Evolutionary conservation across 2,888 invertebrate genomes (phyloP).

Genomic region (Scaptomyza reducta): DNA sequence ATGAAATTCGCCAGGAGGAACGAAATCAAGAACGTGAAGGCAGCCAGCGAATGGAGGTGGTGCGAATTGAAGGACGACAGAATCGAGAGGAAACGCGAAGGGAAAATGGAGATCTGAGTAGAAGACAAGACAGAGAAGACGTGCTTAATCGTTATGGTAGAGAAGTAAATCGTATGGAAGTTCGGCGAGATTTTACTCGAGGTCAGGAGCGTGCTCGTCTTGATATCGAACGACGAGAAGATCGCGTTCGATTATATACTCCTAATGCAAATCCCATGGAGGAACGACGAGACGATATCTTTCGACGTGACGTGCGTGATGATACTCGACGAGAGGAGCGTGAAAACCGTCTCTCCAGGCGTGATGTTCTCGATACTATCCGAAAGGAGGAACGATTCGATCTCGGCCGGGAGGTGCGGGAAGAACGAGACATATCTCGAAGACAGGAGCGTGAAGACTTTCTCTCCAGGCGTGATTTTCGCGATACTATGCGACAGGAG

Average conservation of each 20-base stretch:
- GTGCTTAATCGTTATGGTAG: background rate
- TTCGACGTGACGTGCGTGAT: constrained; percentile 5
- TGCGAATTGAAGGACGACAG: background rate
- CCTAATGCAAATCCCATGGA: background rate
- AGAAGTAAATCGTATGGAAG: background rate
- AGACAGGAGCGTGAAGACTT: constrained; percentile 4
- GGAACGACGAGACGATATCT: background rate
- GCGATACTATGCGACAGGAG: background rate
- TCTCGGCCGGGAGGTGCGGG: background rate
- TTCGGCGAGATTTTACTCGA: background rate
- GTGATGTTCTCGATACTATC: background rate
- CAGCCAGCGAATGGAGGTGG: background rate
- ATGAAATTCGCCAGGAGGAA: too few species aligned
- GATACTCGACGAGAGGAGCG: constrained; percentile 6
- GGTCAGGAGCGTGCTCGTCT: background rate
- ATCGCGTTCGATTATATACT: background rate
- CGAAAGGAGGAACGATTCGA: background rate
- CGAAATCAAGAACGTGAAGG: background rate
- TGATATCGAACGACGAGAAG: background rate
- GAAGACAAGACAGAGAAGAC: constrained; percentile 1
- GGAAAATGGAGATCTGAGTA: background rate
- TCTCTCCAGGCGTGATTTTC: background rate
- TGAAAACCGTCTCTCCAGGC: background rate
- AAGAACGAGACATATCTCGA: constrained; percentile 1
- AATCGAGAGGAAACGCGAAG: background rate